Evolutionary conservation across 2,888 invertebrate genomes (phyloP), one percentile per base, ranked within the genome.

Genomic region (Gibbula magus): DNA sequence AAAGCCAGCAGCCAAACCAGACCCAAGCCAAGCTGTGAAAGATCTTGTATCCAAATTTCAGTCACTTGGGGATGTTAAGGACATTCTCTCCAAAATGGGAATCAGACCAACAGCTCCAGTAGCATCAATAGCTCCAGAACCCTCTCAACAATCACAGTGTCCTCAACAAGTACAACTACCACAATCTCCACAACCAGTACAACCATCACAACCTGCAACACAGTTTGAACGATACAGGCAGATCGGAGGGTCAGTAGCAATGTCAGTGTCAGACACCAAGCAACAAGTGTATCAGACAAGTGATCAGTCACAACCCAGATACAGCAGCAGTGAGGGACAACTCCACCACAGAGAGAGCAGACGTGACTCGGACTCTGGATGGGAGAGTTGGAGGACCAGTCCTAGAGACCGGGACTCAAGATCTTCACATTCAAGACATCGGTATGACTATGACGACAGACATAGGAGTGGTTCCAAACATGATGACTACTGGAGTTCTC

Each of bases 401-500:
- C 39, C 16, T 3, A 70, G 70, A 35, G 70, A 70, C 39, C 22
- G 39, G 20, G 67, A 67, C 67, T 67, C 67, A 29, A 22, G 67
- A n/a, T 67, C 22, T 67, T 67, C 67, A 67, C 29, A 20, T 70
- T 32, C 29, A 10, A 32, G 70, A 20, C 32, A 70, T 25, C 13
- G 29, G 25, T 25, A 61, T 22, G 25, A 61, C 61, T 29, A 39
- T 20, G 39, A 39, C 0, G 29, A 29, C 1, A 16, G 70, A 35
- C 70, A 39, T 39, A 29, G 29, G 16, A n/a, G 70, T 20, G 20
- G 70, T 35, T 70, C 70, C 10, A 16, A 39, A 35, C n/a, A 18
- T 35, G 70, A 70, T 39, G 70, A 70, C 70, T 70, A 32, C 70
- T 70, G 70, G 70, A 39, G 35, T 20, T n/a, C 32, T 35, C 39